A percentile compares a stretch with the other conserved stretches of the same genome.
Evolutionary conservation across 2,797 vertebrate genomes (phyloP).

Genomic region (Oceanodroma leucorhoa): DNA sequence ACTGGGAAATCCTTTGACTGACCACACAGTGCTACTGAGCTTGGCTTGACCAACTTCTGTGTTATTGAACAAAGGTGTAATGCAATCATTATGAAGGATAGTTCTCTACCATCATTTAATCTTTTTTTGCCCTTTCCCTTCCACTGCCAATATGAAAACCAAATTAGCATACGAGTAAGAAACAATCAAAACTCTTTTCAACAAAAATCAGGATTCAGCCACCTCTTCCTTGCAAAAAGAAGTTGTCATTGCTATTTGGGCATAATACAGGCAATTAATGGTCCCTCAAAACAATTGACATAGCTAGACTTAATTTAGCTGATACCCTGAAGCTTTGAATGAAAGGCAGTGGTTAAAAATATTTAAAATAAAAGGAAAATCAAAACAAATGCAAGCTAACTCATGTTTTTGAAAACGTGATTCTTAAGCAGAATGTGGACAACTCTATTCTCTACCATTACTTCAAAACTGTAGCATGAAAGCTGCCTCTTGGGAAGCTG

Average conservation of each 20-base stretch:
- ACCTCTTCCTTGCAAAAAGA: not conserved
- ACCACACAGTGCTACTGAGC: not conserved
- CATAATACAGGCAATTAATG: not conserved
- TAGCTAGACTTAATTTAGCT: not conserved
- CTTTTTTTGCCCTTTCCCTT: not conserved
- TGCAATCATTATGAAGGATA: not conserved
- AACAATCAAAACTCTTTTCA: not conserved
- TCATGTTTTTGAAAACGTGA: not conserved
- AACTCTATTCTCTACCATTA: not conserved
- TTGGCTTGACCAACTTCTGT: not conserved
- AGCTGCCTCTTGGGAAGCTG: not conserved
- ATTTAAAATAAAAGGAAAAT: not conserved
- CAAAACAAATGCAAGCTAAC: not conserved
- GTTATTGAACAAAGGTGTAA: not conserved
- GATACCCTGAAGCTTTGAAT: not conserved
- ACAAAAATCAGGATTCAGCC: not conserved
- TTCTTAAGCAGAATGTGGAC: not conserved
- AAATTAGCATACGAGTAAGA: not conserved
- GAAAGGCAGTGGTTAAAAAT: not conserved
- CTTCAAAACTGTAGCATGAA: not conserved
- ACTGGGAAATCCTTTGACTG: not conserved
- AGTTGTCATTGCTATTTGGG: not conserved
- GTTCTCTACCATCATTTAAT: not conserved
- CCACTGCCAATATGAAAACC: not conserved
- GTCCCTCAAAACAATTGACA: not conserved